phyloP scores from a whole-genome alignment of 2,113 vertebrate genomes.

The Rhegmatorhina hoffmannsi region DNA sequence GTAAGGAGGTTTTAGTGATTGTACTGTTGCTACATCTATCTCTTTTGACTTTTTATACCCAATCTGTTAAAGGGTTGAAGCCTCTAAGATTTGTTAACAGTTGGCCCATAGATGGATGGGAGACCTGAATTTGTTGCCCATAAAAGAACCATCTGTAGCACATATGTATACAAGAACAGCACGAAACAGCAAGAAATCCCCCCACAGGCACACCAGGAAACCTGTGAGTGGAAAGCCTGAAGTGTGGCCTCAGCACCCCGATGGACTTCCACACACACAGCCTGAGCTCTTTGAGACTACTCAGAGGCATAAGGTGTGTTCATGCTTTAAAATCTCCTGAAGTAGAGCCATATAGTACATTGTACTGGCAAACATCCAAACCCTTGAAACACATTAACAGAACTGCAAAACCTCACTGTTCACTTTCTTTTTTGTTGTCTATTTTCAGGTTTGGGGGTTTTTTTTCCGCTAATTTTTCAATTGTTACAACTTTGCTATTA shows the following conservation, averaged over 20 bases:
- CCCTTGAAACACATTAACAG: neutral
- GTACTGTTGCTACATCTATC: neutral
- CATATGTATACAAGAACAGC: neutral
- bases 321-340: neutral
- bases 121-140: neutral
- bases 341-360: neutral
- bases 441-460: neutral
- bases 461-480: neutral
- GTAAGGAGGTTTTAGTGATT: neutral
- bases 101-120: neutral
- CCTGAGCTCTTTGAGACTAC: neutral
- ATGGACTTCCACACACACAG: neutral
- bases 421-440: neutral
- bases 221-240: neutral
- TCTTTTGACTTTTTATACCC: neutral
- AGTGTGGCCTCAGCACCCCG: neutral
- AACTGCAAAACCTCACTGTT: neutral
- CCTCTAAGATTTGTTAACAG: neutral
- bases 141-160: neutral
- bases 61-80: neutral
- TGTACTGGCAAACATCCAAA: neutral
- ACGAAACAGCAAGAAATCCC: neutral
- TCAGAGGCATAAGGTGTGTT: neutral
- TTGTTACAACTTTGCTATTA: neutral
- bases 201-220: neutral